Percentiles rank a stretch among this genome's conserved stretches.
These are phyloP conservation scores for Gari tellinella DNA, from an alignment of 2,888 invertebrate genomes.

Conservation along the genomic window DNA sequence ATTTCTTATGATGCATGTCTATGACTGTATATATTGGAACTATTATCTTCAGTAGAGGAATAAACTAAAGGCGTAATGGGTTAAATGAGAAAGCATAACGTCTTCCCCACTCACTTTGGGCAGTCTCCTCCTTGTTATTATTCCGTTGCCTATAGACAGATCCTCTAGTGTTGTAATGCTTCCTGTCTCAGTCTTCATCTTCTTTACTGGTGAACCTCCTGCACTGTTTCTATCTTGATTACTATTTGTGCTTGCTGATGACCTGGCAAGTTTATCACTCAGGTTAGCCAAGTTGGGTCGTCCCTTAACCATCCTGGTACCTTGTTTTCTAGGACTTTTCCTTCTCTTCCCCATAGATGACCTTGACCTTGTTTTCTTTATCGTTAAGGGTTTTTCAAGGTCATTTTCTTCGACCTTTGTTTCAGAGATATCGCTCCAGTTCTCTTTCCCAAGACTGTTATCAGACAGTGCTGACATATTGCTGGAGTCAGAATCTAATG, in stretches of 20 bases:
- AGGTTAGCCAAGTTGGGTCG: conserved; percentile 15
- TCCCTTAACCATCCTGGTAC: conserved; percentile 12
- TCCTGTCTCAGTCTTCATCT: conserved; percentile 28
- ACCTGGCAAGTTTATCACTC: neutral
- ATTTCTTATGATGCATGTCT: too few relatives aligned
- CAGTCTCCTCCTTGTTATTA: conserved; percentile 70
- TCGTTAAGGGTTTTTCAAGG: too few relatives aligned
- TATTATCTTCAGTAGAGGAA: too few relatives aligned
- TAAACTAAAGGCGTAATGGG: too few relatives aligned
- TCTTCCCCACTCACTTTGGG: conserved; percentile 65
- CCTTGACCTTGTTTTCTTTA: too few relatives aligned
- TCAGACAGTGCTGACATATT: conserved; percentile 10
- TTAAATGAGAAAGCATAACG: too few relatives aligned
- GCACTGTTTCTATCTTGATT: conserved; percentile 1
- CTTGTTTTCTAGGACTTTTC: too few relatives aligned
- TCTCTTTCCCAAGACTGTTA: neutral
- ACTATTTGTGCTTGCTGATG: neutral
- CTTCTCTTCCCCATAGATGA: too few relatives aligned
- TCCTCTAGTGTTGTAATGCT: conserved; percentile 42
- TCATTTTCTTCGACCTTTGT: too few relatives aligned
- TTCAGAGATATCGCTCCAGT: too few relatives aligned
- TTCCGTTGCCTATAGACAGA: conserved; percentile 67
- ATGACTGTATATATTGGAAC: too few relatives aligned
- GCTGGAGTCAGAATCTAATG: conserved; percentile 10
- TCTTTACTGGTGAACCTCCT: conserved; percentile 41